phyloP scores from a whole-genome alignment of 2,113 vertebrate species.

The Atrichornis clamosus region DNA sequence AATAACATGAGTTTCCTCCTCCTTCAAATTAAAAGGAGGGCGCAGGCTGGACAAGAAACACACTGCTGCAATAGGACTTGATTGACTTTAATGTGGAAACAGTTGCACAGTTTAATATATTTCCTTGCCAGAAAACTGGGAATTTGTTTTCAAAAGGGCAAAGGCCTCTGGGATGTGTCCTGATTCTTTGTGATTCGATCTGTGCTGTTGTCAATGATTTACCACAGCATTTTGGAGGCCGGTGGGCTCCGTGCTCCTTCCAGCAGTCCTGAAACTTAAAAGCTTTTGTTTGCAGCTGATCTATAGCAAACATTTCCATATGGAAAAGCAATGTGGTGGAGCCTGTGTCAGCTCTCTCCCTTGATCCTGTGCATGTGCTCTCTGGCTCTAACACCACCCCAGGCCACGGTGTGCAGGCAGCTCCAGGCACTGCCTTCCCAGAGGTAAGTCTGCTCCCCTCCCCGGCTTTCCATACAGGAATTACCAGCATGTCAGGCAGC shows the following conservation, averaged over 20 bases:
- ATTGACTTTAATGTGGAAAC: constrained; percentile 15
- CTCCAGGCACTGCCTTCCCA: background rate
- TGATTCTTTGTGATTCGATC: constrained; percentile 8
- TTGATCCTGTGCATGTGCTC: background rate
- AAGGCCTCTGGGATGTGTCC: background rate
- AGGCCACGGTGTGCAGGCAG: background rate
- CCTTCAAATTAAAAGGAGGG: background rate
- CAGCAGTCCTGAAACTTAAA: background rate
- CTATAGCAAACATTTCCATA: background rate
- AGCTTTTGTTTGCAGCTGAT: background rate
- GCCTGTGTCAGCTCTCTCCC: constrained; percentile 29
- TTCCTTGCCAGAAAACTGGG: constrained; percentile 4
- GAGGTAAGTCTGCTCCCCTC: constrained; percentile 53
- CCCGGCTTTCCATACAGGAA: background rate
- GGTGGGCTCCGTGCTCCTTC: background rate
- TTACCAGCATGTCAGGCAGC: background rate
- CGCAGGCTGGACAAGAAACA: background rate
- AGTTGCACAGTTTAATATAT: constrained; percentile 4
- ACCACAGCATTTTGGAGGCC: background rate
- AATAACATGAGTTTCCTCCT: background rate
- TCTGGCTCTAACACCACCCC: background rate
- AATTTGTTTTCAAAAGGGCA: constrained; percentile 44
- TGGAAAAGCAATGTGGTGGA: background rate
- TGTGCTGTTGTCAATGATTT: constrained; percentile 65
- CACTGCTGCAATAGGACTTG: background rate